phyloP scores from a whole-genome alignment of 2,888 invertebrate genomes.

The Clunio marinus region DNA sequence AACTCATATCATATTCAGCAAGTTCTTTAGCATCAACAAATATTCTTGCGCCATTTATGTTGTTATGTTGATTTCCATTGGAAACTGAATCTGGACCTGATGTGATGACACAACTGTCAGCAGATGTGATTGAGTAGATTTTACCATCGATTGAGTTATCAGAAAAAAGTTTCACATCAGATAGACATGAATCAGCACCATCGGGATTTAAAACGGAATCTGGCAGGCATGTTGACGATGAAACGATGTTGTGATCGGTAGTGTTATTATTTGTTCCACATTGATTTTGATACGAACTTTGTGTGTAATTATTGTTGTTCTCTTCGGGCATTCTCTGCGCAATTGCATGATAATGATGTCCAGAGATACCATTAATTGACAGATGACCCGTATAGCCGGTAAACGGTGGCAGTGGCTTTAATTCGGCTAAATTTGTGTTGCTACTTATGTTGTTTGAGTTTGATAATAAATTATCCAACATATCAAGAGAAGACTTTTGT shows the following conservation, averaged over 20 bases:
- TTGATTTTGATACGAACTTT: slow-evolving; percentile 55
- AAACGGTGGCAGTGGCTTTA: slow-evolving; percentile 82
- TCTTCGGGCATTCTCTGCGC: slow-evolving; percentile 71
- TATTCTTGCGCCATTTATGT: slow-evolving; percentile 47
- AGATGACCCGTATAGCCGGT: slow-evolving; percentile 77
- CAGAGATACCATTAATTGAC: slow-evolving; percentile 82
- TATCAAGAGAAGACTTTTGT: slow-evolving; percentile 57
- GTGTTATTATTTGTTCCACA: slow-evolving; percentile 43
- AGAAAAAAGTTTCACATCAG: slow-evolving; percentile 60
- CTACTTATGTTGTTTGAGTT: slow-evolving; percentile 53
- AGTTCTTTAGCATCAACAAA: slow-evolving; percentile 48
- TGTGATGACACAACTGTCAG: slow-evolving; percentile 52
- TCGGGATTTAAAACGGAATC: slow-evolving; percentile 57
- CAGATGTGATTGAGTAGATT: slow-evolving; percentile 51
- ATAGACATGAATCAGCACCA: slow-evolving; percentile 52
- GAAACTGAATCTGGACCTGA: slow-evolving; percentile 61
- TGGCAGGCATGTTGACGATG: slow-evolving; percentile 66
- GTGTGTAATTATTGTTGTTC: slow-evolving; percentile 65
- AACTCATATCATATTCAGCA: slow-evolving; percentile 60
- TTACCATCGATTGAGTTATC: slow-evolving; percentile 55
- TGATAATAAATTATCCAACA: slow-evolving; percentile 64
- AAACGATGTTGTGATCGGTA: slow-evolving; percentile 67
- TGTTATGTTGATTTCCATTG: slow-evolving; percentile 52
- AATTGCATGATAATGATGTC: slow-evolving; percentile 82
- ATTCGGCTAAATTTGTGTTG: slow-evolving; percentile 64